phyloP scores from a whole-genome alignment of 2,797 vertebrate genomes.

The Brachyalestes nurse region DNA sequence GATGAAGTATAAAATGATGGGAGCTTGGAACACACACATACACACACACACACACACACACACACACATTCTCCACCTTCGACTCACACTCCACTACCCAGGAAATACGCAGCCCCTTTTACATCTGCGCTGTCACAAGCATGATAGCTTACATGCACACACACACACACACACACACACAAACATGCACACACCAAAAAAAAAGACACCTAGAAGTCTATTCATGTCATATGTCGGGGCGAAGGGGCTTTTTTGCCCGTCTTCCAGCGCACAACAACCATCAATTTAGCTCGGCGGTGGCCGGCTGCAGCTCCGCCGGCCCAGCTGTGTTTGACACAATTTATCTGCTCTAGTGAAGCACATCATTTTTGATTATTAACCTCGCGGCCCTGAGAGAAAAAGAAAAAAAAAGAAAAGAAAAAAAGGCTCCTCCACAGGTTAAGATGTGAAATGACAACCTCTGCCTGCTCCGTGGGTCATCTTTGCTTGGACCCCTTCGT shows the following conservation, averaged over 20 bases:
- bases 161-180: conserved; percentile 19
- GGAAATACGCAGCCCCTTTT: conserved; percentile 56
- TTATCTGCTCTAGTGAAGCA: conserved; percentile 79
- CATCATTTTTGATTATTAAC: conserved; percentile 80
- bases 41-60: conserved; percentile 14
- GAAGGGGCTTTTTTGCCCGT: conserved; percentile 61
- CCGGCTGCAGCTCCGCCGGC: conserved; percentile 70
- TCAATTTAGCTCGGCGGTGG: conserved; percentile 76
- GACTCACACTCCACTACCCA: conserved; percentile 33
- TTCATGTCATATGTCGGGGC: conserved; percentile 78
- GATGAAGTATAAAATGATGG: conserved; percentile 62
- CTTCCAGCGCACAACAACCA: conserved; percentile 73
- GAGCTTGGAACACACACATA: conserved; percentile 18
- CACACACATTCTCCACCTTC: conserved; percentile 31
- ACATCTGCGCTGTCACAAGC: conserved; percentile 64
- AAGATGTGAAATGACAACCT: conserved; percentile 81
- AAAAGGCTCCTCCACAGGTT: conserved; percentile 70
- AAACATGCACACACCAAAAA: conserved; percentile 33
- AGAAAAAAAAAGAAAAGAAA: conserved; percentile 36
- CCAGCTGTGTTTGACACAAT: conserved; percentile 75
- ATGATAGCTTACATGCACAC: conserved; percentile 5
- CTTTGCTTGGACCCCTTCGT: conserved; percentile 58
- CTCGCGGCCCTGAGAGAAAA: conserved; percentile 61
- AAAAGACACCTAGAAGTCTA: conserved; percentile 74
- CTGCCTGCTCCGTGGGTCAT: conserved; percentile 68